Base-by-base conservation (phyloP, 2,113 vertebrate species). In the Peromyscus californicus region DNA sequence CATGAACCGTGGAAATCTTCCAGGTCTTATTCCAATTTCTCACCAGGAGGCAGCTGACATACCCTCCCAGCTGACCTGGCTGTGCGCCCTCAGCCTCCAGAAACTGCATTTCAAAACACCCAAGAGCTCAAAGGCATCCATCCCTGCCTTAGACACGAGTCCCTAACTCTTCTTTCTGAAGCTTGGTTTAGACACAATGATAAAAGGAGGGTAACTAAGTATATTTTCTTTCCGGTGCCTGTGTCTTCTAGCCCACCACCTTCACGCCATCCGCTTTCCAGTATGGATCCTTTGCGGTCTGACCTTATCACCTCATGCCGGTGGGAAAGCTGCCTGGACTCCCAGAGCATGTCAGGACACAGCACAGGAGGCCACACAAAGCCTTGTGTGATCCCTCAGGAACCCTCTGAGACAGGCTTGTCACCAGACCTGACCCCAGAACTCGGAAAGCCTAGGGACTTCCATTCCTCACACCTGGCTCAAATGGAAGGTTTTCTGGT, bases 191-290 rank as follows among this genome's bases (percentile, higher is more conserved):
- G 80, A 86, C 95, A 86, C 36, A 88, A 78, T 45, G 54, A 88
- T 75, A 63, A 93, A 91, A 95, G 79, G 21, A 59, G 63, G 79
- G n/a, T 61, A 36, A 63, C 65, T 90, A 36, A 69, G 91, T 61
- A 29, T 65, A n/a, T 88, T 95, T 97, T 76, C 61, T 79, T 95
- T 45, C 15, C n/a, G n/a, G 59, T 78, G 87, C 82, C 7, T 21
- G 22, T 82, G 36, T 90, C 75, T 67, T 90, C 75, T 67, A 89
- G 74, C 2, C 39, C 54, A 91, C 51, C 29, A 63, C 57, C 21
- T 94, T 90, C 90, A 86, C 45, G 39, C 31, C 57, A 48, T 90
- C 57, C 65, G 65, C 59, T 94, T 95, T 86, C 76, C 74, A 89
- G 72, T 12, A 39, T 74, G 39, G 42, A 82, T 91, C 3, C 82